A percentile compares a stretch with the other conserved stretches of the same genome.
Conservation (phyloP, 2,888 invertebrate species). For the Tinea semifulvella region DNA sequence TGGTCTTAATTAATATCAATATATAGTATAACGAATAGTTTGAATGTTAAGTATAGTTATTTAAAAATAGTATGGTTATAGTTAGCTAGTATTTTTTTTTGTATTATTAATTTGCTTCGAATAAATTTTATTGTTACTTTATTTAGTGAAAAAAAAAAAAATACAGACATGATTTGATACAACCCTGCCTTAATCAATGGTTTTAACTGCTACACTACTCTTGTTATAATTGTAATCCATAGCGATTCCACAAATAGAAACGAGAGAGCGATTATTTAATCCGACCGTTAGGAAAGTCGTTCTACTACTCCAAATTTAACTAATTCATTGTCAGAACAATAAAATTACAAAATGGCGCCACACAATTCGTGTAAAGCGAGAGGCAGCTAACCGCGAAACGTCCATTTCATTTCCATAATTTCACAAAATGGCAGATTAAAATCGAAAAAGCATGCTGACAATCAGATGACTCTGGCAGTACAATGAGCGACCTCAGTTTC, state of each 20-base stretch:
- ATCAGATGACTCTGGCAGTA: constrained; percentile 43
- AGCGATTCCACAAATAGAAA: constrained; percentile 3
- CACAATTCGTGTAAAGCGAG: constrained; percentile 29
- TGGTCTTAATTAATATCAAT: too few relatives aligned
- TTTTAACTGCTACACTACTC: too few relatives aligned
- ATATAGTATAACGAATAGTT: too few relatives aligned
- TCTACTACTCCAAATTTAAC: constrained; percentile 20
- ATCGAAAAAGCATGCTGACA: constrained; percentile 56
- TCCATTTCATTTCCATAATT: constrained; percentile 61
- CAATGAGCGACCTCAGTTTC: constrained; percentile 44
- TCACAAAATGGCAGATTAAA: constrained; percentile 59
- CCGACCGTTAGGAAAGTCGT: constrained; percentile 11
- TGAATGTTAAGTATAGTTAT: too few relatives aligned
- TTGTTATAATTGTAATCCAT: too few relatives aligned
- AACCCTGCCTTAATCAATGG: too few relatives aligned
- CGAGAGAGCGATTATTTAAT: constrained; percentile 10
- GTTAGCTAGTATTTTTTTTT: too few relatives aligned
- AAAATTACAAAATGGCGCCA: constrained; percentile 40
- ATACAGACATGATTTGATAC: too few relatives aligned
- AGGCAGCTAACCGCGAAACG: constrained; percentile 60
- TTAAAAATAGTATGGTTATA: too few relatives aligned
- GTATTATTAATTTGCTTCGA: too few relatives aligned
- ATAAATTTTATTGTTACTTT: too few relatives aligned
- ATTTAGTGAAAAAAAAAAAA: too few relatives aligned
- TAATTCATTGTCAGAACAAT: constrained; percentile 42